A percentile compares a stretch with the other conserved stretches of the same genome.
Conservation (phyloP, 2,113 vertebrate species). For the Gasterosteus aculeatus region DNA sequence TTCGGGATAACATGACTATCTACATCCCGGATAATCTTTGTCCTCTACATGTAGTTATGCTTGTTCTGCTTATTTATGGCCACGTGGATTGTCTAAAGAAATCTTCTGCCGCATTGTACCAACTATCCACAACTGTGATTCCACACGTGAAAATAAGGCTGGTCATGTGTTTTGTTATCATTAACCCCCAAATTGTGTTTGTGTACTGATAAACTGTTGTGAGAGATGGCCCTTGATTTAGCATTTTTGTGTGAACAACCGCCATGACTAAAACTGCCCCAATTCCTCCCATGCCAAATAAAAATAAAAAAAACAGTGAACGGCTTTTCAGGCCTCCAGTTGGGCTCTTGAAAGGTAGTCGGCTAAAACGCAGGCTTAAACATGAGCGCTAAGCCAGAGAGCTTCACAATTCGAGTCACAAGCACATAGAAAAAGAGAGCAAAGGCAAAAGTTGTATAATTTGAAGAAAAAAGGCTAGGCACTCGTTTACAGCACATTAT, state of each 20-base stretch:
- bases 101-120: constrained; percentile 4
- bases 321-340: constrained; percentile 29
- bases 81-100: constrained; percentile 11
- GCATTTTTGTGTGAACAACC: background rate
- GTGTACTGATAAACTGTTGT: background rate
- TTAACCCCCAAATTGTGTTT: background rate
- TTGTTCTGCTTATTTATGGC: constrained; percentile 65
- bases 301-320: constrained; percentile 28
- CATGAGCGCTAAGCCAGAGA: constrained; percentile 34
- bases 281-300: constrained; percentile 23
- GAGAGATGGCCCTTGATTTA: constrained; percentile 17
- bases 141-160: background rate
- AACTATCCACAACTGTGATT: background rate
- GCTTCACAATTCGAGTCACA: constrained; percentile 24
- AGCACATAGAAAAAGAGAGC: constrained; percentile 11
- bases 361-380: constrained; percentile 52
- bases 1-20: constrained; percentile 70
- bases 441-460: constrained; percentile 7
- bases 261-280: constrained; percentile 4
- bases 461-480: constrained; percentile 21
- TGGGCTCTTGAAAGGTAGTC: constrained; percentile 49
- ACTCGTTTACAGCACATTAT: constrained; percentile 40
- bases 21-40: constrained; percentile 75
- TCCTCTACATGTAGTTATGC: constrained; percentile 71
- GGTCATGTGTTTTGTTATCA: background rate